phyloP scores from a whole-genome alignment of 2,797 vertebrate genomes.

The Phoeniculus purpureus region DNA sequence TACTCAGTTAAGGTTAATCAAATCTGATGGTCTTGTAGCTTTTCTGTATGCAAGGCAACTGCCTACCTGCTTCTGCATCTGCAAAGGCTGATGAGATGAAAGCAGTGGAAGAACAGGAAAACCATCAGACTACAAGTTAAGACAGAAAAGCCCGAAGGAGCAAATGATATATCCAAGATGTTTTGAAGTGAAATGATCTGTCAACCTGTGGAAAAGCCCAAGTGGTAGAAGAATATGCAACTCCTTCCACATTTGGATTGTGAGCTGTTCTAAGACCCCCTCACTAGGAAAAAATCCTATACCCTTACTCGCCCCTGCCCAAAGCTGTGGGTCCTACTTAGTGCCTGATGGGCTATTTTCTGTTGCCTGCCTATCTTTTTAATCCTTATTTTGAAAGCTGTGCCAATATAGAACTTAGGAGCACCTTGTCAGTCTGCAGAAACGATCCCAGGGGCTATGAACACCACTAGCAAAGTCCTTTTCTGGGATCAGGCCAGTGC shows the following conservation, averaged over 20 bases:
- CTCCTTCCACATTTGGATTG: neutral
- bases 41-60: neutral
- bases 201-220: neutral
- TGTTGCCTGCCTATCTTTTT: neutral
- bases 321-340: neutral
- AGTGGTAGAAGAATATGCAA: neutral
- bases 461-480: neutral
- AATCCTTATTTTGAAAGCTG: neutral
- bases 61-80: neutral
- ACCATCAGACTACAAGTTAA: neutral
- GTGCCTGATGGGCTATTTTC: neutral
- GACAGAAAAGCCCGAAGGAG: neutral
- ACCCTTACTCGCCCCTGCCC: neutral
- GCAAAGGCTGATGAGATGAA: neutral
- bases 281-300: neutral
- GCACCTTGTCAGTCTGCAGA: neutral
- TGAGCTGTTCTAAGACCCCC: neutral
- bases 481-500: neutral
- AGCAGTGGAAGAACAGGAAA: neutral
- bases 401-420: neutral
- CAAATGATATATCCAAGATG: neutral
- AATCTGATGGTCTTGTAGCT: neutral
- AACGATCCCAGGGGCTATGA: neutral
- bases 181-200: conserved; percentile 7
- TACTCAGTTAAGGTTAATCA: neutral